Evolutionary conservation across 2,797 vertebrate genomes (phyloP), one percentile per base, ranked within the genome.

Genomic region (Muscicapa striata): DNA sequence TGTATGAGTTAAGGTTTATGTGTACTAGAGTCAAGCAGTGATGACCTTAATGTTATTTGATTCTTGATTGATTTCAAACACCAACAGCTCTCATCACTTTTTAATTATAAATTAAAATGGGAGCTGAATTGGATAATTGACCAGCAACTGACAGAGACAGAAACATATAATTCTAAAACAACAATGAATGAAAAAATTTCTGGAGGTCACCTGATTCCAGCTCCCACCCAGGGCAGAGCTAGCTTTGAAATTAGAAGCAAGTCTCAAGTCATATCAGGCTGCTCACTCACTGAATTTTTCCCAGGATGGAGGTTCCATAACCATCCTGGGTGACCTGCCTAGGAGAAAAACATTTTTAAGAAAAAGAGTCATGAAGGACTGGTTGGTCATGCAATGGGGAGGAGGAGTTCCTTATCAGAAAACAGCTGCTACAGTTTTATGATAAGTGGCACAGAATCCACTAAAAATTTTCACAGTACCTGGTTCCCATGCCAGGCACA

Each of bases 291-390:
- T 34, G 40, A 68, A 2, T 49, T 61, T 54, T 90, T 40, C 32
- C 18, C 17, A n/a, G 19, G 13, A 7, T 46, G 8, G 5, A 73
- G 4, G 10, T 58, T 79, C 5, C 7, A 29, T 4, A 64, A 14
- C 7, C 1, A 4, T 36, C 17, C 32, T 30, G 21, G 6, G 6
- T 17, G 30, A 38, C 3, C 12, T 41, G 4, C 5, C 30, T 38
- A 40, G 32, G 22, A 46, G 4, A 51, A 70, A 67, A 51, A 19
- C 0, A 7, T 14, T 54, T 66, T 41, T 41, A 63, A 69, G 64
- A 21, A 66, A 36, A 66, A 40, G 8, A 30, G 16, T 84, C 6
- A 17, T 15, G 19, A 67, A 58, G 17, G 13, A 61, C 7, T 5
- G 63, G 8, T 7, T 15, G 5, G 1, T 48, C 1, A 2, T 36